Evolutionary conservation across 1,140 invertebrate genomes (phyloP).

Genomic region (Nilaparvata lugens): DNA sequence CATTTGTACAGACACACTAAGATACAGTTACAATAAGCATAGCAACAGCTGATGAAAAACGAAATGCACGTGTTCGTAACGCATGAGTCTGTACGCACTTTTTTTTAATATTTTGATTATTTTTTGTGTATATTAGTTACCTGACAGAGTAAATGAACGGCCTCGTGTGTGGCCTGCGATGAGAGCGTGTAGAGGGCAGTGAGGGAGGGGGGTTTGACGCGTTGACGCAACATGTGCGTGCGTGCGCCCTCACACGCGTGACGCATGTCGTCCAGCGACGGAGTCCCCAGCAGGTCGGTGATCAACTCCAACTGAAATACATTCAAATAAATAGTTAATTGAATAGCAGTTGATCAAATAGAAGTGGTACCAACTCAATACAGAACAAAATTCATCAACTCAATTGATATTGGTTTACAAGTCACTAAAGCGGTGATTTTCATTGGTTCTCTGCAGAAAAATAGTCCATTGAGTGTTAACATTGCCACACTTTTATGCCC

Average conservation of each 20-base stretch:
- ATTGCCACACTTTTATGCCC: too few relatives aligned
- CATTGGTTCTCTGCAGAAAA: too few relatives aligned
- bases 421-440: too few relatives aligned
- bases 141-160: constrained; percentile 92
- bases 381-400: background rate
- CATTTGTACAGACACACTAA: too few relatives aligned
- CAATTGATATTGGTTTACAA: too few relatives aligned
- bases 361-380: background rate
- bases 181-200: constrained; percentile 86
- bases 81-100: too few relatives aligned
- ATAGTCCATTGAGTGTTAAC: too few relatives aligned
- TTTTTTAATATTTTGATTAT: too few relatives aligned
- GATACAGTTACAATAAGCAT: too few relatives aligned
- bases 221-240: constrained; percentile 82
- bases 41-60: too few relatives aligned
- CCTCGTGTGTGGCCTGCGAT: constrained; percentile 90
- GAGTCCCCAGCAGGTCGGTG: constrained; percentile 94
- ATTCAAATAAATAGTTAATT: constrained; percentile 20
- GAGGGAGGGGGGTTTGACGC: constrained; percentile 79
- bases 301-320: constrained; percentile 91
- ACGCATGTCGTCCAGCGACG: constrained; percentile 88
- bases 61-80: too few relatives aligned
- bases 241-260: constrained; percentile 93
- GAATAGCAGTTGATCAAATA: background rate
- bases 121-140: too few relatives aligned